Evolutionary conservation across 2,888 invertebrate species (phyloP), one percentile per base, ranked within the genome.

Genomic region (Nebria salina): DNA sequence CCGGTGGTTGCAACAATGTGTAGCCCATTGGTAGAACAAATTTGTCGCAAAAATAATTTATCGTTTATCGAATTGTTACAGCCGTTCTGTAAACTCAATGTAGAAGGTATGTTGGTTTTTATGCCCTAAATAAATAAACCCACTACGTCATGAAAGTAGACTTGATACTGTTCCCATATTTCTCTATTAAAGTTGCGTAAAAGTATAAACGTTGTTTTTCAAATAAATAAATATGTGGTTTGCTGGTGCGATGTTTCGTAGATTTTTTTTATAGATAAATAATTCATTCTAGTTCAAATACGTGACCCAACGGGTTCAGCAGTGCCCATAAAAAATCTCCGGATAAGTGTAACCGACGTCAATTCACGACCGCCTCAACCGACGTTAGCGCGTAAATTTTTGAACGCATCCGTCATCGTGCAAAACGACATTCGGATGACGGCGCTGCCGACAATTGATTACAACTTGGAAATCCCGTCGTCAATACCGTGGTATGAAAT

Each of bases 401-500:
- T 98, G 75, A 96, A 95, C 86, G 84, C 86, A 8, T 87, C 88
- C 20, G 89, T 89, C 15, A 88, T 86, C 82, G 87, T 86, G 80
- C 85, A 86, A n/a, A 82, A 85, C 41, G 87, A 88, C 15, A 86
- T 86, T n/a, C 84, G 85, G 83, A 83, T 83, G 42, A 85, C 86
- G 81, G 82, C 79, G 78, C 77, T 86, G 72, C 84, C 83, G 82
- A 82, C 86, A 85, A 91, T 88, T 82, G 87, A 90, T 70, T 90
- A 91, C 82, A 91, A 91, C 85, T 88, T 96, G 83, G 93, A 94
- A 84, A 91, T 96, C 85, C 96, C 96, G 43, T 90, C 92, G 65
- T 91, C 93, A 9, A 95, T 96, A 77, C 95, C 97, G 13, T 99
- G 99, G 98, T 99, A 96, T 91, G 98, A 98, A 88, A 93, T 95